Evolutionary conservation across 2,797 vertebrate genomes (phyloP).

Genomic region (Cercopithecus petaurista): DNA sequence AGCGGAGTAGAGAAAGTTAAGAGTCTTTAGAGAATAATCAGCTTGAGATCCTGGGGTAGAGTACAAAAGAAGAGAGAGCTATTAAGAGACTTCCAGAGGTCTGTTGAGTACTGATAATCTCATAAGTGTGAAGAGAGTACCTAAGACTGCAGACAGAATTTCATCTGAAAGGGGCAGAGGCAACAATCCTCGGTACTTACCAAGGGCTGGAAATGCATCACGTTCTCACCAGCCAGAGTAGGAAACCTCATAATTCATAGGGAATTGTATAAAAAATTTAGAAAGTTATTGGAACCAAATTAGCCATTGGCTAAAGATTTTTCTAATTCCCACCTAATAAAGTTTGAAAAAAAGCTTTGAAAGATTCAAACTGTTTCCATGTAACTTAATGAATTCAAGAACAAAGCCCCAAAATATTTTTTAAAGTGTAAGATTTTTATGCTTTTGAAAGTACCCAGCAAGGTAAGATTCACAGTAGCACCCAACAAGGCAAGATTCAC

Average conservation of each 20-base stretch:
- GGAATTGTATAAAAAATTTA: background rate
- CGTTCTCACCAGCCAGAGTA: background rate
- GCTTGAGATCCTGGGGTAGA: background rate
- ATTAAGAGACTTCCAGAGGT: background rate
- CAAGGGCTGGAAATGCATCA: background rate
- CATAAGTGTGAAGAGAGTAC: background rate
- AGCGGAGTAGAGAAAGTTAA: background rate
- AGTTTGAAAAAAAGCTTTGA: background rate
- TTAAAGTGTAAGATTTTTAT: background rate
- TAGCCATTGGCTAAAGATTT: background rate
- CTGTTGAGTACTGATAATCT: background rate
- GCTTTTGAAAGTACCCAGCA: background rate
- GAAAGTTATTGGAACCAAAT: background rate
- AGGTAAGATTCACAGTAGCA: background rate
- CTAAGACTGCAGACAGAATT: background rate
- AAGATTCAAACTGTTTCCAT: background rate
- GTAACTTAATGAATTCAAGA: background rate
- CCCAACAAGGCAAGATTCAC: background rate
- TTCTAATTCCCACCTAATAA: background rate
- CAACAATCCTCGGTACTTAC: background rate
- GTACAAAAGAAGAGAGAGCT: background rate
- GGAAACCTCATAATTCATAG: background rate
- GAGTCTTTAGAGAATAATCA: background rate
- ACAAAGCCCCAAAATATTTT: background rate
- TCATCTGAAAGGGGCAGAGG: background rate